Conservation (phyloP, 2,113 vertebrate species). For the Varanus komodoensis region DNA sequence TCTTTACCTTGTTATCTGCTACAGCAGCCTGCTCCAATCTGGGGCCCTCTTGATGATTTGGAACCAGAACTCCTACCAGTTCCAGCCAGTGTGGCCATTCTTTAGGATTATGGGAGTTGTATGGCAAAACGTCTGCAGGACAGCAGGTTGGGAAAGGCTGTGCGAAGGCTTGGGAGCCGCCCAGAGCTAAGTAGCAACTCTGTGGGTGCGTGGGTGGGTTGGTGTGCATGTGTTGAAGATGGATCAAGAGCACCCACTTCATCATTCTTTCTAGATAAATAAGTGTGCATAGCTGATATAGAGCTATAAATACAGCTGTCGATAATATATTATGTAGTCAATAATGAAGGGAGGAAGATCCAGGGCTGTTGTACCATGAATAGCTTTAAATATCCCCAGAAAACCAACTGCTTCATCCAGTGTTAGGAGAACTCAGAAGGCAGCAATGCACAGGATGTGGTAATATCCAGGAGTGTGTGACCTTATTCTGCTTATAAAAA, state of each 20-base stretch:
- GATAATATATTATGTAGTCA: neutral
- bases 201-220: neutral
- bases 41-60: neutral
- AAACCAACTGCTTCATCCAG: neutral
- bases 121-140: too few relatives aligned
- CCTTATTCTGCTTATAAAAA: neutral
- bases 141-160: too few relatives aligned
- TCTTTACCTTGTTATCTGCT: neutral
- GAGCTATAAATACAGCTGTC: neutral
- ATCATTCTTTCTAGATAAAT: neutral
- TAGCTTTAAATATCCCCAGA: neutral
- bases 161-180: neutral
- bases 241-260: neutral
- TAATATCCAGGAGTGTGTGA: neutral
- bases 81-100: neutral
- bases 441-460: neutral
- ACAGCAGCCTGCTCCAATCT: neutral
- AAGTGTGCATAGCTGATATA: constrained; percentile 1
- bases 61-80: neutral
- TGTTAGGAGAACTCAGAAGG: neutral
- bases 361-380: neutral
- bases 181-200: neutral
- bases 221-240: too few relatives aligned
- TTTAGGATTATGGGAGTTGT: neutral
- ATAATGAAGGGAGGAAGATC: constrained; percentile 4